Evolutionary conservation across 2,888 invertebrate species (phyloP).

Genomic region (Idaea straminata): DNA sequence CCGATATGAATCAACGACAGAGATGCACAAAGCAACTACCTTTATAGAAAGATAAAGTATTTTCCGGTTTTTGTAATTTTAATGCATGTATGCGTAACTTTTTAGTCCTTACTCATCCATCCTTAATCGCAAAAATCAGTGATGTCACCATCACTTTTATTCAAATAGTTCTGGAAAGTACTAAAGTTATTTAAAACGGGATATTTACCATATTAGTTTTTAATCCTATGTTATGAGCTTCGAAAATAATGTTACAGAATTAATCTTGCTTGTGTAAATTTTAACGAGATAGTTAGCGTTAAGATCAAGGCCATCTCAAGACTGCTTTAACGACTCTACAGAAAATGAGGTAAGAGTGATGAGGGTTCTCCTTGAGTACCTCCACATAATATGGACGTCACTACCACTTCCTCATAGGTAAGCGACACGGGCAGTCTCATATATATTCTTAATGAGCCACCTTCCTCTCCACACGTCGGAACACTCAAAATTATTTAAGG

Average conservation of each 20-base stretch:
- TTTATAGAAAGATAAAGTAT: background rate
- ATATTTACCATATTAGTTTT: no score
- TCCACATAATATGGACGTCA: conserved; percentile 43
- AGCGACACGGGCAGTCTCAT: conserved; percentile 36
- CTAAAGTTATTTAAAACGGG: background rate
- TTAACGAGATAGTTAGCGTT: background rate
- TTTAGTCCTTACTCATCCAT: background rate
- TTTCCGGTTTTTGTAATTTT: background rate
- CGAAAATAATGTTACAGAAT: no score
- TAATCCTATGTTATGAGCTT: no score
- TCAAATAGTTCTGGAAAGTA: background rate
- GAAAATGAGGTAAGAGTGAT: conserved; percentile 12
- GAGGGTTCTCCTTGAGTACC: conserved; percentile 41
- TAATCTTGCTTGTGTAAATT: background rate
- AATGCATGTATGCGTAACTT: background rate
- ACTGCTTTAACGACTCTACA: conserved; percentile 13
- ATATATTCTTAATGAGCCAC: conserved; percentile 56
- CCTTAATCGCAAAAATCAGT: background rate
- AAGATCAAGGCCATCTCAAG: background rate
- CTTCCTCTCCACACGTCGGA: conserved; percentile 25
- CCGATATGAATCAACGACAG: conserved; percentile 6
- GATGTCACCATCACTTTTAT: background rate
- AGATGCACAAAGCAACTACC: background rate
- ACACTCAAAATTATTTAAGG: conserved; percentile 30
- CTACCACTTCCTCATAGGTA: conserved; percentile 30